These are phyloP conservation scores for Sminthopsis crassicaudata DNA, from an alignment of 2,113 vertebrate genomes.

Conservation along the genomic window DNA sequence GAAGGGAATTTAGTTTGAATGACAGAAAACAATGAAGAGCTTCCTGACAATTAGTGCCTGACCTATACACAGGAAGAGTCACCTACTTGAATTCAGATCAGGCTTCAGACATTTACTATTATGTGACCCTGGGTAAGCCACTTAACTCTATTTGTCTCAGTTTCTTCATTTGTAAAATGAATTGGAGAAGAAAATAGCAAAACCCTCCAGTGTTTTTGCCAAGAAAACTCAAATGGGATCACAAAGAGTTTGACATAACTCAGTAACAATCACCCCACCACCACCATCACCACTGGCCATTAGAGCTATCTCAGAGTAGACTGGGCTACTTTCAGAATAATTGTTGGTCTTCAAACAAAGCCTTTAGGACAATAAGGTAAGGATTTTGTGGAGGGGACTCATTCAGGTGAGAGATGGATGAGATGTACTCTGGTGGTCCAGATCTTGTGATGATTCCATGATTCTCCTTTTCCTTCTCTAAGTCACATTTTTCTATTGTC, in stretches of 20 bases:
- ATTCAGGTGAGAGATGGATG: background rate
- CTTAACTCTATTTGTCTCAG: too few species aligned
- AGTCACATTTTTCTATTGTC: background rate
- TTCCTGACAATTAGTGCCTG: background rate
- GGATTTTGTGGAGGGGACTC: background rate
- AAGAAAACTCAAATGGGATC: background rate
- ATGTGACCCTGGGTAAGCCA: too few species aligned
- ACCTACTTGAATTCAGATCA: background rate
- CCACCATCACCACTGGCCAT: background rate
- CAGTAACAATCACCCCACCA: background rate
- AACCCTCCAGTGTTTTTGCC: background rate
- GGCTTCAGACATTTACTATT: too few species aligned
- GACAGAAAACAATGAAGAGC: background rate
- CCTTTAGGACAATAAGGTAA: background rate
- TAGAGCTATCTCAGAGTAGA: background rate
- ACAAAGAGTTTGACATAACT: background rate
- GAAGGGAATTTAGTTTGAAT: background rate
- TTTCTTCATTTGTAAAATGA: too few species aligned
- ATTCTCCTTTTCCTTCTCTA: background rate
- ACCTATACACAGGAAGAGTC: background rate
- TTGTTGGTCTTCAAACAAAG: background rate
- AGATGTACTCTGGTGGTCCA: background rate
- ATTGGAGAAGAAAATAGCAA: background rate
- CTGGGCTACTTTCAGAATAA: background rate
- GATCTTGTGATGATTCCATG: background rate